Conservation (phyloP, 2,113 vertebrate genomes). For the Calidris pugnax region DNA sequence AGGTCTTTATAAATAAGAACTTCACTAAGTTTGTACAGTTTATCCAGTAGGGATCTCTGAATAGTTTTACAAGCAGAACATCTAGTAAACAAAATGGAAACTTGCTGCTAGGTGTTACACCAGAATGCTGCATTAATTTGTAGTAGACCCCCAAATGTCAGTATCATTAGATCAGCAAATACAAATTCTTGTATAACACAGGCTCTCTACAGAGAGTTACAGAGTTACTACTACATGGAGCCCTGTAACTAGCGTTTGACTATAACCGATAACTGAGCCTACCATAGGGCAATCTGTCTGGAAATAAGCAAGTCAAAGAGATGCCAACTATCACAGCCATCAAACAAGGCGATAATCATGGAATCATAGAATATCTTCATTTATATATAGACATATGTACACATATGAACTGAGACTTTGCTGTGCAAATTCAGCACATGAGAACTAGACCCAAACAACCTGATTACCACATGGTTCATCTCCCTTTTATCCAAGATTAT, state of each 20-base stretch:
- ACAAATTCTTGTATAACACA: neutral
- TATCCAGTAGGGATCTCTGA: neutral
- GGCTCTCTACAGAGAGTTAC: too few species aligned
- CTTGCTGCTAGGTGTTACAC: neutral
- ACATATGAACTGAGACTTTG: fast-evolving
- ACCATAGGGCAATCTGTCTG: neutral
- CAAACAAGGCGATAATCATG: neutral
- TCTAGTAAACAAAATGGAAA: neutral
- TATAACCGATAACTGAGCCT: neutral
- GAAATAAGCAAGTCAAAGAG: neutral
- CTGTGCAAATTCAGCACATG: neutral
- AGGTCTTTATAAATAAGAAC: neutral
- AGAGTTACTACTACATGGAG: neutral
- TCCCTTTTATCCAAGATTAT: neutral
- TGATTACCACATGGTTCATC: neutral
- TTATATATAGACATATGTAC: neutral
- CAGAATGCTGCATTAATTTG: neutral
- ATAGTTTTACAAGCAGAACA: neutral
- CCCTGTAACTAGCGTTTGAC: neutral
- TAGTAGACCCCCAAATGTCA: neutral
- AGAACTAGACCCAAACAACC: neutral
- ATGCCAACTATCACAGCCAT: neutral
- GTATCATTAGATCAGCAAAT: neutral
- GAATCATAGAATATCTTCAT: neutral
- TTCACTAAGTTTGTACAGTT: neutral